phyloP scores from a whole-genome alignment of 1,140 invertebrate species.

The Drosophila serrata region DNA sequence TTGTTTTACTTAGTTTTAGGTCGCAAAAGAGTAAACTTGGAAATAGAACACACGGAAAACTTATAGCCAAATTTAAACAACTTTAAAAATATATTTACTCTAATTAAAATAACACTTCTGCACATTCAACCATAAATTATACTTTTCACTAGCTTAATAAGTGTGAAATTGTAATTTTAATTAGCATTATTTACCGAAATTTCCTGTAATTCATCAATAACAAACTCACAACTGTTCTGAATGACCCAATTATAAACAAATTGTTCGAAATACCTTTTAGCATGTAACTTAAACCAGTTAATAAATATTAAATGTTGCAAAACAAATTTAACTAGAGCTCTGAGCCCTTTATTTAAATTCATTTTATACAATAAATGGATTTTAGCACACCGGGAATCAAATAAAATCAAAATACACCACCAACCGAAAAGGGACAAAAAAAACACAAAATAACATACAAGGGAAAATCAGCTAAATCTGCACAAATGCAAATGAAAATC shows the following conservation, averaged over 20 bases:
- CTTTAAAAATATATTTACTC: neutral
- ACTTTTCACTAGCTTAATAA: neutral
- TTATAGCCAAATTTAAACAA: neutral
- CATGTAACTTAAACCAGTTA: constrained; percentile 16
- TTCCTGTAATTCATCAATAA: neutral
- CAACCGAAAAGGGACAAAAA: constrained; percentile 12
- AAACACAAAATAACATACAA: constrained; percentile 23
- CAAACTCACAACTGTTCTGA: neutral
- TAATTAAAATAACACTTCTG: neutral
- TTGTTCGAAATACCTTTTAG: neutral
- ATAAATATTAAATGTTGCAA: constrained; percentile 19
- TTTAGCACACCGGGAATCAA: constrained; percentile 18
- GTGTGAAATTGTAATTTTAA: neutral
- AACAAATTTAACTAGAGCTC: constrained; percentile 15
- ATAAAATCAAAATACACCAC: constrained; percentile 20
- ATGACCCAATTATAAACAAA: constrained; percentile 13
- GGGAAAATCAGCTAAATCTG: constrained; percentile 31
- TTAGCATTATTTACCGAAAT: neutral
- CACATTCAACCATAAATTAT: neutral
- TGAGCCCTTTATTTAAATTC: constrained; percentile 35
- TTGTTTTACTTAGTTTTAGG: constrained; percentile 4
- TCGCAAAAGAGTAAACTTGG: neutral
- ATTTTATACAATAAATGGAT: constrained; percentile 6
- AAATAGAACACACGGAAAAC: neutral
- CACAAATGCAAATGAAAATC: constrained; percentile 49